Conservation (phyloP, 2,888 invertebrate species). For the Xylota segnis region DNA sequence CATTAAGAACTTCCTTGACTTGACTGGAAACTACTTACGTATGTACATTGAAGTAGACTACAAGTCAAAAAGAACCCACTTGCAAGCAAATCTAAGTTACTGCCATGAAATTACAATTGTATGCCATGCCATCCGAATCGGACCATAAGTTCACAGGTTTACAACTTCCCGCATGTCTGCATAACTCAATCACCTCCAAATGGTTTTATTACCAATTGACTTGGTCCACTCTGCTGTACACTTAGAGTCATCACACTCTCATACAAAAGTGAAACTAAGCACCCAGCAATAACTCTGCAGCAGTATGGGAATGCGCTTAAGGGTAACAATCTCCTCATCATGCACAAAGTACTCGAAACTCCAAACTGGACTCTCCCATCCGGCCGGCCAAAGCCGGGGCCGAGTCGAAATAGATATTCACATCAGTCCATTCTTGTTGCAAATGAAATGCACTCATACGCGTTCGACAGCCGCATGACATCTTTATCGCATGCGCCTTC, state of each 20-base stretch:
- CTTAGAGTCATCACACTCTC: not conserved
- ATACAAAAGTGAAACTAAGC: constrained; percentile 34
- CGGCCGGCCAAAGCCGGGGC: not conserved
- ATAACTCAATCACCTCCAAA: constrained; percentile 65
- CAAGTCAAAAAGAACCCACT: constrained; percentile 36
- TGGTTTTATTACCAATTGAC: constrained; percentile 53
- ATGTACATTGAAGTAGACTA: not conserved
- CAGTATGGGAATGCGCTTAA: constrained; percentile 23
- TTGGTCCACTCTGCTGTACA: constrained; percentile 11
- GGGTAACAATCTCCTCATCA: constrained; percentile 29
- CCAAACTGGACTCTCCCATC: constrained; percentile 13
- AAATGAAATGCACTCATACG: constrained; percentile 57
- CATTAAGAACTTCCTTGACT: not conserved
- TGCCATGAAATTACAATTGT: constrained; percentile 24
- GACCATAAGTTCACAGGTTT: constrained; percentile 42
- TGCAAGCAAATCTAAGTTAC: constrained; percentile 9
- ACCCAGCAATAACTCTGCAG: constrained; percentile 14
- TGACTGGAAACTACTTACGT: not conserved
- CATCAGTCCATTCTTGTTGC: constrained; percentile 34
- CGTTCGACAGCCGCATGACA: constrained; percentile 72
- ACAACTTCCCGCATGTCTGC: constrained; percentile 54
- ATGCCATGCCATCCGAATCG: constrained; percentile 3
- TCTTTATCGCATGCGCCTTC: constrained; percentile 71
- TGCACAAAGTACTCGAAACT: constrained; percentile 6
- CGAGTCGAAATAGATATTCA: constrained; percentile 61